Evolutionary conservation across 92 coral and sea anemone genomes (phyloP), one percentile per base, ranked within the genome.

Genomic region (Porites cylindrica): DNA sequence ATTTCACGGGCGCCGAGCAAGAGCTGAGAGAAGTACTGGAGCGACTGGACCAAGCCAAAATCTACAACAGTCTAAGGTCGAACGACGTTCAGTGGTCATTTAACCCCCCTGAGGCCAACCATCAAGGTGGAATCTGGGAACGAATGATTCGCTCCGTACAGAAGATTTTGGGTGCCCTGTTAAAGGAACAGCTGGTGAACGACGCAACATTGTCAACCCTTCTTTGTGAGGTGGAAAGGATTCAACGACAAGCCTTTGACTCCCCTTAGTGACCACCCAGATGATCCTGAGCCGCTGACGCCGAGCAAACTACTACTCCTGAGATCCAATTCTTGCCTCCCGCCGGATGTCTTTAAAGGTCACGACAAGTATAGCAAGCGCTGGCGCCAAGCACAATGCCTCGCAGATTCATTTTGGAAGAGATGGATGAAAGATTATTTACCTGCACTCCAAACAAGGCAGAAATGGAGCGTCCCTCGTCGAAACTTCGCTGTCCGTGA

Each of bases 91-190:
- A 80, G 61, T 77, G 89, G 89, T 64, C 8, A 10, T 85, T 77
- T 19, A 86, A 77, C 72, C 91, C 82, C 1, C 91, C 82, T 1
- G 63, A 32, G 16, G 93, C 93, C 47, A 90, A 88, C 59, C 88
- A 90, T 62, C 63, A 54, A 10, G 90, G 93, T 24, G 93, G 93
- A n/a, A 71, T 81, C 53, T 92, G 90, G 92, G 88, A 92, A 29
- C 71, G 59, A 8, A 53, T 53, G 12, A 53, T 53, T 11, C 12
- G 59, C 59, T 53, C 59, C 10, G 12, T 53, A 53, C 59, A 12
- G 12, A 53, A 53, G 59, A 53, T 11, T 8, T 3, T 1, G 59
- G 12, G 59, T 10, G 59, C 59, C 59, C 59, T 53, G 59, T 53
- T 53, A 53, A 53, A 53, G 59, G 1, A 53, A 11, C 59, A 53